phyloP scores from a whole-genome alignment of 1,140 invertebrate species.

The Macrobrachium nipponense region DNA sequence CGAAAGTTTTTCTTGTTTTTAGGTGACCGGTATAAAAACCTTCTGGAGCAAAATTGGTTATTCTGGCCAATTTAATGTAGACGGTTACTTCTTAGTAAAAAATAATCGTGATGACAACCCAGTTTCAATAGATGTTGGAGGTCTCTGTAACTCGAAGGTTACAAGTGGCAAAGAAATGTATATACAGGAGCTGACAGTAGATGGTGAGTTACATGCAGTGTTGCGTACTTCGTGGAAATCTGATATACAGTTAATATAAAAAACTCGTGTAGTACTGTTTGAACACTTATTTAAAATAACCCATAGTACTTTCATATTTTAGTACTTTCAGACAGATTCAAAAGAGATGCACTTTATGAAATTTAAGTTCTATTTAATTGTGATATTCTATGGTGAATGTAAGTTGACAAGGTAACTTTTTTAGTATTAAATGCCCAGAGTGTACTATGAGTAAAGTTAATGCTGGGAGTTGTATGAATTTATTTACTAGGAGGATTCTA shows the following conservation, averaged over 20 bases:
- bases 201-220: not conserved
- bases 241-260: not conserved
- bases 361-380: too few relatives aligned
- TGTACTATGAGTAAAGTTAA: too few relatives aligned
- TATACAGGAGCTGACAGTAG: not conserved
- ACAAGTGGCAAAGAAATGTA: not conserved
- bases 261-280: not conserved
- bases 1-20: not conserved
- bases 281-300: not conserved
- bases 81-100: not conserved
- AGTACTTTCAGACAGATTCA: too few relatives aligned
- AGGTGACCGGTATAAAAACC: conserved; percentile 29
- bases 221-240: not conserved
- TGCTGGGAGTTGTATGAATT: not conserved
- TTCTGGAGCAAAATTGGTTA: not conserved
- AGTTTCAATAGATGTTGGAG: conserved; percentile 17
- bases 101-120: not conserved
- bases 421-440: too few relatives aligned
- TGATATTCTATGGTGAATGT: too few relatives aligned
- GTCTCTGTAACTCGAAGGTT: not conserved
- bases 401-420: too few relatives aligned
- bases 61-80: not conserved
- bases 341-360: too few relatives aligned
- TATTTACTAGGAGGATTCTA: not conserved
- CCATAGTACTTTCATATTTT: too few relatives aligned